phyloP scores from a whole-genome alignment of 2,888 invertebrate species.

The Resseliella maxima region DNA sequence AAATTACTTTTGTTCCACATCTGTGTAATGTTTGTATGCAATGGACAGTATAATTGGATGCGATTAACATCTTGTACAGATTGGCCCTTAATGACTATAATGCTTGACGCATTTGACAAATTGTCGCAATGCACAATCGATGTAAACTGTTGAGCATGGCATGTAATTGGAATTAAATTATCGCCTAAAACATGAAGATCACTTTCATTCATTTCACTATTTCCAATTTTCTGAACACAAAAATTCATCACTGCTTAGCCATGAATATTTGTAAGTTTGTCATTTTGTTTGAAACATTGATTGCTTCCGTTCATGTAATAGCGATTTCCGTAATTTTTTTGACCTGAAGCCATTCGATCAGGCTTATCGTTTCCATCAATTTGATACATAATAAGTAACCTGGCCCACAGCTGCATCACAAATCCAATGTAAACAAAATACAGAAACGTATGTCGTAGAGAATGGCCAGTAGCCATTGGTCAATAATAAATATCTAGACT shows the following conservation, averaged over 20 bases:
- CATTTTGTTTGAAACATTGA: background rate
- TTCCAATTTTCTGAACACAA: too few species aligned
- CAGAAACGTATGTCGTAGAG: background rate
- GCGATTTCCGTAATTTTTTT: background rate
- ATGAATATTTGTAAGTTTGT: background rate
- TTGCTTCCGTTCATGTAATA: background rate
- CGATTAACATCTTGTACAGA: background rate
- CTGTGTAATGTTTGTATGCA: background rate
- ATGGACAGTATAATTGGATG: too few species aligned
- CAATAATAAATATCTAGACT: background rate
- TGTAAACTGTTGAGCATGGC: too few species aligned
- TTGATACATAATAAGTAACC: background rate
- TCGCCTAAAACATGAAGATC: background rate
- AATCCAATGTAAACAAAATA: background rate
- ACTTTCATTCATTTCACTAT: background rate
- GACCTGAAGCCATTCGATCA: background rate
- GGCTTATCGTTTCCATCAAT: background rate
- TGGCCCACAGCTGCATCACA: constrained; percentile 2
- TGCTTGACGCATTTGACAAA: too few species aligned
- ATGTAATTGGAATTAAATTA: background rate
- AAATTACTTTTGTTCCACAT: background rate
- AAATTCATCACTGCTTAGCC: too few species aligned
- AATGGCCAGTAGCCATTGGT: background rate
- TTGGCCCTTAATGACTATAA: too few species aligned
- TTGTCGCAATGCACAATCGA: too few species aligned